Evolutionary conservation across 1,140 invertebrate species (phyloP), one percentile per base, ranked within the genome.

Genomic region (Diachasmimorpha longicaudata): DNA sequence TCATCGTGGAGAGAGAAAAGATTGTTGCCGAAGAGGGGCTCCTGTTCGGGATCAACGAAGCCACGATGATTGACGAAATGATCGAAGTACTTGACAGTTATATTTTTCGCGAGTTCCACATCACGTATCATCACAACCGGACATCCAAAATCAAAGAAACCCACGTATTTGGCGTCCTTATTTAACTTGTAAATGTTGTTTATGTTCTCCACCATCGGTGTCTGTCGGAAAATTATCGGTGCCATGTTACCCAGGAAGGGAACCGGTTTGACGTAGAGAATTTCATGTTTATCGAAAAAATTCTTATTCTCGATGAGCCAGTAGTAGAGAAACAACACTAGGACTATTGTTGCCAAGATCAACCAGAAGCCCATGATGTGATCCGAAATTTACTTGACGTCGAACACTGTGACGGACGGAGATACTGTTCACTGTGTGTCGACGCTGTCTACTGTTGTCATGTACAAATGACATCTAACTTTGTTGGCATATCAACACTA

Each of bases 111-210:
- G 10, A 71, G 23, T 21, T 71, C 70, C 5, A 0, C 4, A 13
- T 69, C 70, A 76, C 76, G 44, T 87, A 93, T 79, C n/a, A 93
- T 75, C n/a, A 93, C 79, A 9, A 89, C 80, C 0, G 91, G 92
- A 4, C 83, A 85, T 0, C 85, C 68, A 36, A 92, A 88, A 72
- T 92, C 89, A 66, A 84, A 91, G 19, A 87, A 84, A 3, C 91
- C 91, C 0, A 85, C 82, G 70, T 91, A 84, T 48, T 67, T 73
- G 5, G 76, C 76, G 6, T 73, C 21, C 3, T 58, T 23, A 39
- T 75, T 52, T 9, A 75, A 31, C 14, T 70, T 70, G 37, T 70
- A 75, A 1, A 46, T 19, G 0, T 44, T 39, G 3, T 55, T 8
- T 1, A 75, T 11, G 31, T 8, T 39, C 0, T 73, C 25, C 0